These are phyloP conservation scores for Perca schrenkii DNA, from an alignment of 2,113 vertebrate genomes.

Conservation along the genomic window DNA sequence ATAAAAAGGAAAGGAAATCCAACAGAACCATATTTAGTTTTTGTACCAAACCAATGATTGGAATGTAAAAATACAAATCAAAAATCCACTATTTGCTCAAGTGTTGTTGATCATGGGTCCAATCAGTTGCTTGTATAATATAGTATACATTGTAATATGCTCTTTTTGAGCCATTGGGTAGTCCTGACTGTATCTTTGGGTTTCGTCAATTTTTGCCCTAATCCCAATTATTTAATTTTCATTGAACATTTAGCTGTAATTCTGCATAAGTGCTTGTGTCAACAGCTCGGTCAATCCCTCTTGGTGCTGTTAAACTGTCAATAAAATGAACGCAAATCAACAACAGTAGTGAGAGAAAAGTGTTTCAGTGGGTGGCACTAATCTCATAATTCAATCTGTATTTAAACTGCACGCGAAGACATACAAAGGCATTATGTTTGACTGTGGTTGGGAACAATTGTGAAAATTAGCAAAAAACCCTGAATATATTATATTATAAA, in stretches of 20 bases:
- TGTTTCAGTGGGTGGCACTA: constrained; percentile 25
- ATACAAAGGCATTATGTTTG: constrained; percentile 13
- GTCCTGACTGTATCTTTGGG: background rate
- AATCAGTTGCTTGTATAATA: background rate
- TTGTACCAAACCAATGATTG: background rate
- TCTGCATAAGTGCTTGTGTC: constrained; percentile 2
- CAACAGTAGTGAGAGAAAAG: background rate
- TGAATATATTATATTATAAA: background rate
- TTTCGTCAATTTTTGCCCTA: background rate
- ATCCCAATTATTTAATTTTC: background rate
- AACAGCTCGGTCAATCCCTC: background rate
- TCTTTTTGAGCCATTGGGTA: background rate
- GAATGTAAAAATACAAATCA: no score
- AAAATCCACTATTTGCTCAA: no score
- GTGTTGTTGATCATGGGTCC: background rate
- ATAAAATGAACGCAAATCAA: constrained; percentile 33
- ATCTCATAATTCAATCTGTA: constrained; percentile 16
- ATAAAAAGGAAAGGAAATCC: no score
- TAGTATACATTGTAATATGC: background rate
- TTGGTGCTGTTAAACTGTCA: constrained; percentile 1
- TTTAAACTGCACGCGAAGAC: constrained; percentile 5
- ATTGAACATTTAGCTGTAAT: background rate
- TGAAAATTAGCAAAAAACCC: background rate
- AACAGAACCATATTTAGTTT: background rate
- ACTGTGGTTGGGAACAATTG: constrained; percentile 4